Evolutionary conservation across 1,140 invertebrate species (phyloP), one percentile per base, ranked within the genome.

Genomic region (Rhizoglyphus robini): DNA sequence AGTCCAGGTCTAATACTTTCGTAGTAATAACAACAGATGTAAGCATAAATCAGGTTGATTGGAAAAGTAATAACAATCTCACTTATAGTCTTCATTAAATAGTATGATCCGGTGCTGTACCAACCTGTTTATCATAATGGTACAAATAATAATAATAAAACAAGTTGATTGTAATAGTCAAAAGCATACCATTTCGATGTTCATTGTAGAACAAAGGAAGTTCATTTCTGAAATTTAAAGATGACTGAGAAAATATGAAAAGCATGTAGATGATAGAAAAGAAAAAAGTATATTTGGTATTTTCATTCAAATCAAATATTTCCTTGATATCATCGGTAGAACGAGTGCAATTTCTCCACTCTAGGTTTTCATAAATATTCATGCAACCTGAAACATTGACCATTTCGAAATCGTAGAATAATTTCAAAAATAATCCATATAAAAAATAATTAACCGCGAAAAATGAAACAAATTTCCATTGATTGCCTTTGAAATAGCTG

Each of bases 101-200:
- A 60, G 27, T n/a, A 60, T 13, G 61, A 61, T 2, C 38, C 38
- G 1, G 41, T 23, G 29, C 61, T 63, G 23, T 63, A 63, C 61
- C 41, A 63, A 49, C 61, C 61, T 63, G 8, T n/a, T 31, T 3
- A 46, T 3, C 13, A 20, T 41, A n/a, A n/a, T 13, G 25, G 46
- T 31, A 11, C 31, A 46, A 20, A 60, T 3, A 29, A 60, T 18
- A 20, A 27, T 51, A 31, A 29, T 15, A 18, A 5, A 63, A 49
- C n/a, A n/a, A n/a, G n/a, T n/a, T n/a, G n/a, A n/a, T n/a, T n/a
- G 11, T n/a, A 1, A 29, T 11, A 2, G 23, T 38, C 2, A n/a
- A 57, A 29, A n/a, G n/a, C n/a, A 29, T 49, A 64, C 63, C 63
- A 64, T 64, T 64, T 20, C 63, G 38, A 31, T 64, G 47, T 64